Conservation (phyloP, 2,797 vertebrate species). For the Chloroceryle amazona region DNA sequence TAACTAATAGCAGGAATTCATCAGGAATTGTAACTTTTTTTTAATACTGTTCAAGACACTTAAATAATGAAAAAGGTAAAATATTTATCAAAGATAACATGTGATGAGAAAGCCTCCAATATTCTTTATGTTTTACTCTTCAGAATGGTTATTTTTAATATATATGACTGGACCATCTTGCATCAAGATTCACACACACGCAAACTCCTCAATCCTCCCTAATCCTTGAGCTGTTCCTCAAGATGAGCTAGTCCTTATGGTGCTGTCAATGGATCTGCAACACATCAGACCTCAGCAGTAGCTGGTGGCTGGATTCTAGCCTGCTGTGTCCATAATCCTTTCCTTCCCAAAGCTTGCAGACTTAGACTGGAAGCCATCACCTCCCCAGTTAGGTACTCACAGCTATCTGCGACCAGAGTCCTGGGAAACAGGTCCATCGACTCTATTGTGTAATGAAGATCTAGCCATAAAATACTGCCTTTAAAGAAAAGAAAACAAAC, state of each 20-base stretch:
- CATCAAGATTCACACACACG: not conserved
- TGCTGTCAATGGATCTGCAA: not conserved
- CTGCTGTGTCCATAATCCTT: not conserved
- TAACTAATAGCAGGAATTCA: not conserved
- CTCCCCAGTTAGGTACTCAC: not conserved
- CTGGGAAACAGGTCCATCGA: not conserved
- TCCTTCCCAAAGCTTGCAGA: not conserved
- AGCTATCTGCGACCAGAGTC: not conserved
- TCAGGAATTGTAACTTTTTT: not conserved
- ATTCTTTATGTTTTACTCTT: not conserved
- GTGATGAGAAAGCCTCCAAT: not conserved
- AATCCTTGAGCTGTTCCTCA: not conserved
- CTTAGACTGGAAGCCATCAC: not conserved
- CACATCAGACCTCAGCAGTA: not conserved
- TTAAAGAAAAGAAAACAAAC: not conserved
- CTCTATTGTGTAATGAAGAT: not conserved
- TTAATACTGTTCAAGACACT: not conserved
- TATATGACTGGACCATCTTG: not conserved
- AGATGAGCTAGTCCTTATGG: not conserved
- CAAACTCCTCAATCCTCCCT: not conserved
- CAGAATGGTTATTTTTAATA: not conserved
- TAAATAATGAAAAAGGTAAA: not conserved
- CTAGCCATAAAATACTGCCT: not conserved
- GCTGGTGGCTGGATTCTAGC: not conserved
- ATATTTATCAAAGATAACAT: not conserved